Evolutionary conservation across 2,888 invertebrate species (phyloP).

Genomic region (Euclidia mi): DNA sequence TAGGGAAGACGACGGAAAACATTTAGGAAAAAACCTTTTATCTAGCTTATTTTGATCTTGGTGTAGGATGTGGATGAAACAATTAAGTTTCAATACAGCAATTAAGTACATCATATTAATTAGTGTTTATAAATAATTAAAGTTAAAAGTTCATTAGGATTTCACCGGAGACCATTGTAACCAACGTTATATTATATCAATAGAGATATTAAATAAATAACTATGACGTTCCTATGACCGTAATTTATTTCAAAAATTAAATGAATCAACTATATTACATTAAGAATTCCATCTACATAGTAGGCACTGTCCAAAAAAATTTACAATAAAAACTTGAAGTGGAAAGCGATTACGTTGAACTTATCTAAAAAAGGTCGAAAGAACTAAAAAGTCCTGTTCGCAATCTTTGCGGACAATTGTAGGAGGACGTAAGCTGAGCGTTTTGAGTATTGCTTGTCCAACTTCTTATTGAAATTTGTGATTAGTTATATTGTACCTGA

Average conservation of each 20-base stretch:
- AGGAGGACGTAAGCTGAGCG: slow-evolving; percentile 21
- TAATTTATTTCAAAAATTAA: not conserved
- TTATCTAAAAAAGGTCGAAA: slow-evolving; percentile 38
- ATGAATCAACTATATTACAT: not conserved
- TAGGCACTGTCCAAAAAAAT: slow-evolving; percentile 31
- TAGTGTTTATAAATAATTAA: too few relatives aligned
- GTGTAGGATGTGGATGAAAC: too few relatives aligned
- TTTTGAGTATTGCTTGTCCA: slow-evolving; percentile 17
- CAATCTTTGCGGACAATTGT: slow-evolving; percentile 11
- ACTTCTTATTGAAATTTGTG: slow-evolving; percentile 25
- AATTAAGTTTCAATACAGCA: too few relatives aligned
- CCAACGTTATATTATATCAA: too few relatives aligned
- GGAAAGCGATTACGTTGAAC: slow-evolving; percentile 43
- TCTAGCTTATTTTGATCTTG: too few relatives aligned
- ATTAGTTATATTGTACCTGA: slow-evolving; percentile 13
- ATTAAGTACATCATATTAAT: too few relatives aligned
- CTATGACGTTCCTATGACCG: too few relatives aligned
- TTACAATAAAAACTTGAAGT: slow-evolving; percentile 51
- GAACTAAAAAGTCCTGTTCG: slow-evolving; percentile 35
- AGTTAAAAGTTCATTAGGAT: too few relatives aligned
- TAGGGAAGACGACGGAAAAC: too few relatives aligned
- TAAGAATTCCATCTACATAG: slow-evolving; percentile 19
- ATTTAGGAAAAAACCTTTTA: too few relatives aligned
- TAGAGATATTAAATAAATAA: too few relatives aligned
- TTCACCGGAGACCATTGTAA: too few relatives aligned